Evolutionary conservation across 2,888 invertebrate species (phyloP), one percentile per base, ranked within the genome.

Genomic region (Ophion slaviceki): DNA sequence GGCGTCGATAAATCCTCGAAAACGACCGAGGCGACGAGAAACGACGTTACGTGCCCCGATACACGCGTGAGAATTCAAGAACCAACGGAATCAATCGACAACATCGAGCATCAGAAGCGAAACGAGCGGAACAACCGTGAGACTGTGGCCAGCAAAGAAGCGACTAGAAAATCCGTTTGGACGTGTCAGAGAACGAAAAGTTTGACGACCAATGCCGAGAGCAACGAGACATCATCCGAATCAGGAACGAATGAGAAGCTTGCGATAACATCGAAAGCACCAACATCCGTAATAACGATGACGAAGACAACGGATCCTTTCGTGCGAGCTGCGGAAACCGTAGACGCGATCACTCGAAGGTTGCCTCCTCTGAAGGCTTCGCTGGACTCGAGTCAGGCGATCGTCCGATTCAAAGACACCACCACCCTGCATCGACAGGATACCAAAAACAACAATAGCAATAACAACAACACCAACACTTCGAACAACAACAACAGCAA

Each of bases 381-480:
- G 14, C 11, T 74, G 32, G 77, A 77, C 17, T 47, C 80, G 66
- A 70, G 62, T 20, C 47, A 82, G 61, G 71, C 87, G 47, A 80
- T 85, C 53, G 82, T 86, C 32, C 64, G 81, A 24, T 77, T 87
- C 70, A 62, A 66, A 32, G 86, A 82, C 36, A 64, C 6, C 17
- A 45, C 61, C 57, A 68, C 64, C 53, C 70, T 79, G 7, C 75
- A 84, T 67, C 86, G 24, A 14, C 89, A 90, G 5, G 89, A 89
- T 45, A 85, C 82, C 6, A 82, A 86, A 0, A 89, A 87, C 66
- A 89, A 90, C 62, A 90, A 89, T 62, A 87, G 89, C 80, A 90
- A 90, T 74, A 89, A 86, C 67, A 90, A 89, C 71, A 88, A 86
- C 64, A 86, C 75, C 28, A 87, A 80, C 32, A 85, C 86, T 40